Percentiles rank a stretch among this genome's conserved stretches.
Conservation (phyloP, 1,140 invertebrate genomes). For the Drosophila sproati region DNA sequence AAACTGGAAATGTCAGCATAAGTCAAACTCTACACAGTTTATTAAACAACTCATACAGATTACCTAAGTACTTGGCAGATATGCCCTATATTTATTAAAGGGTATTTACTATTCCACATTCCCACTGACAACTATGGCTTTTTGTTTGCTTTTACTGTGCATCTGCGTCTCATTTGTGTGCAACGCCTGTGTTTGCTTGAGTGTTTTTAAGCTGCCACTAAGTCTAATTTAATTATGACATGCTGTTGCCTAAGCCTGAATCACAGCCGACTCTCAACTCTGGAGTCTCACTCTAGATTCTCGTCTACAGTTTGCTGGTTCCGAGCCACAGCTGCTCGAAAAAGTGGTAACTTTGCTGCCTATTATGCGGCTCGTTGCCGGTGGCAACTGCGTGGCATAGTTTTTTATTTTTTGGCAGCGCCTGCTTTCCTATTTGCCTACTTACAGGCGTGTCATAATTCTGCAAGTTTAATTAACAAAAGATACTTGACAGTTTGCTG, state of each 20-base stretch:
- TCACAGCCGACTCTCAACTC: not conserved
- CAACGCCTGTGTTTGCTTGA: constrained; percentile 59
- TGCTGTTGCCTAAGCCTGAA: constrained; percentile 62
- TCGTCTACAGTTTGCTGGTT: constrained; percentile 2
- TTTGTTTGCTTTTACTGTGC: constrained; percentile 3
- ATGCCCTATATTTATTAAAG: not conserved
- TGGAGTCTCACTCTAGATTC: constrained; percentile 1
- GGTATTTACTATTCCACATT: not conserved
- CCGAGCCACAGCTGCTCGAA: not conserved
- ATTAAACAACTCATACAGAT: no score
- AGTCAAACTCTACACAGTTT: no score
- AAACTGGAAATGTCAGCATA: no score
- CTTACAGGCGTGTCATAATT: constrained; percentile 74
- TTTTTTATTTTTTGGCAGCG: constrained; percentile 45
- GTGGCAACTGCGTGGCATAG: constrained; percentile 61
- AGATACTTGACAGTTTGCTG: constrained; percentile 80
- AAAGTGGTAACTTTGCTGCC: constrained; percentile 25
- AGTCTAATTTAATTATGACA: constrained; percentile 83
- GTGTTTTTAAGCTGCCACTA: constrained; percentile 77
- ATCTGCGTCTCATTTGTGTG: not conserved
- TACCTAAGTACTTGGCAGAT: no score
- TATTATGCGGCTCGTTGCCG: constrained; percentile 52
- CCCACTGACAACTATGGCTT: no score
- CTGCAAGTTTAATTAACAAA: constrained; percentile 83
- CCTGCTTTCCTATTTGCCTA: constrained; percentile 51